Evolutionary conservation across 2,888 invertebrate species (phyloP).

Genomic region (Lepidocyrtoides sp.): DNA sequence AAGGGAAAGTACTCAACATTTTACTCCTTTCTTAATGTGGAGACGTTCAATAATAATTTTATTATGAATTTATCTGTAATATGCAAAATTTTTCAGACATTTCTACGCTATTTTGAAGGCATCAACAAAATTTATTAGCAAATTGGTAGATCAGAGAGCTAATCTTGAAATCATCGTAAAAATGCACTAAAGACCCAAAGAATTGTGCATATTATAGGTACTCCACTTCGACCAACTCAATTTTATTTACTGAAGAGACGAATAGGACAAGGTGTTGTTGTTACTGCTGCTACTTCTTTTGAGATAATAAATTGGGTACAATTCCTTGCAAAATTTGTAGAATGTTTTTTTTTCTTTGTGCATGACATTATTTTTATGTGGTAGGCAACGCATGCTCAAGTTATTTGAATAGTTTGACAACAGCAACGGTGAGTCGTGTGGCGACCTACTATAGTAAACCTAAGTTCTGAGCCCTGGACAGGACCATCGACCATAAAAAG

Average conservation of each 20-base stretch:
- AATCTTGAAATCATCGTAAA: too few species aligned
- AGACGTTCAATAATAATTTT: too few species aligned
- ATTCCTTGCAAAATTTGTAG: not conserved
- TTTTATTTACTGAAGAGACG: not conserved
- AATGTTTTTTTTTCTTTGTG: not conserved
- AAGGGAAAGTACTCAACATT: conserved; percentile 16
- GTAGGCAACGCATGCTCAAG: conserved; percentile 23
- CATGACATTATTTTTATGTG: not conserved
- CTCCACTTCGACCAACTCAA: too few species aligned
- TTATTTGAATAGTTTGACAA: conserved; percentile 12
- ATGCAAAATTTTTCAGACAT: too few species aligned
- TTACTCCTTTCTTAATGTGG: too few species aligned
- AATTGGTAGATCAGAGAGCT: too few species aligned
- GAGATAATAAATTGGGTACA: conserved; percentile 38
- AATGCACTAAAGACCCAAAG: too few species aligned
- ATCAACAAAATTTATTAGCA: too few species aligned
- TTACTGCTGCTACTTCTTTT: too few species aligned
- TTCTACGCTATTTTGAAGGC: too few species aligned
- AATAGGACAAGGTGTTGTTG: not conserved
- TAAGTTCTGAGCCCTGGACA: conserved; percentile 57
- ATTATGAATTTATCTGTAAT: too few species aligned
- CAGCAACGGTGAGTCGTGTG: conserved; percentile 19
- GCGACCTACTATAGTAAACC: conserved; percentile 35
- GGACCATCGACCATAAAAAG: conserved; percentile 68
- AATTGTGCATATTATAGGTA: conserved; percentile 21